These are phyloP conservation scores for Cnemophilus loriae DNA, from an alignment of 2,113 vertebrate species.

Conservation along the genomic window DNA sequence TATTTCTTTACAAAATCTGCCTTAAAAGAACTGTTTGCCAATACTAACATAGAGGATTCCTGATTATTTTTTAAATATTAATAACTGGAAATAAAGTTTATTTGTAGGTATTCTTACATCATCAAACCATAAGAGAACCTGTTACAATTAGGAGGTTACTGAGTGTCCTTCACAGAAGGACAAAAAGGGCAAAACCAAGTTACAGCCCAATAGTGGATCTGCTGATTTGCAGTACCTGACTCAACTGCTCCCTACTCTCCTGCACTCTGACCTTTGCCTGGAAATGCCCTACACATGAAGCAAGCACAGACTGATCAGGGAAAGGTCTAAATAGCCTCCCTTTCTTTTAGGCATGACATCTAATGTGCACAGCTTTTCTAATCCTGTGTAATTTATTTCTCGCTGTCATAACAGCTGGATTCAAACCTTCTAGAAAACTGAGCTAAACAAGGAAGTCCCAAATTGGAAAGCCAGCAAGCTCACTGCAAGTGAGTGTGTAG, in stretches of 20 bases:
- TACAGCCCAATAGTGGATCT: not conserved
- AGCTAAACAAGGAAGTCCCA: not conserved
- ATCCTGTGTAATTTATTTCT: not conserved
- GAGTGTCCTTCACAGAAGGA: slow-evolving; percentile 82
- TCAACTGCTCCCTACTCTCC: not conserved
- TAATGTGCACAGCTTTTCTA: not conserved
- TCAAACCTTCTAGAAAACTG: not conserved
- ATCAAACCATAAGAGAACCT: slow-evolving; percentile 82
- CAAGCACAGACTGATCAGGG: not conserved
- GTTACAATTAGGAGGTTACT: slow-evolving; percentile 77
- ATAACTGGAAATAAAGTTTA: not conserved
- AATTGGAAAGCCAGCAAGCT: not conserved
- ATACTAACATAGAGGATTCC: not conserved
- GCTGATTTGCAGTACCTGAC: not conserved
- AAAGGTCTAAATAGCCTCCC: not conserved
- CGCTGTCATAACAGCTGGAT: not conserved
- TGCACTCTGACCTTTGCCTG: not conserved
- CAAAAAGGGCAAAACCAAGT: slow-evolving; percentile 83
- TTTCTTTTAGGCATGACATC: not conserved
- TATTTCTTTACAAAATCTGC: not conserved
- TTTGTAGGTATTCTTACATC: slow-evolving; percentile 79
- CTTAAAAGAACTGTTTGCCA: not conserved
- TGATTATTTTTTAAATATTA: not conserved
- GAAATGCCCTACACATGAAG: not conserved
- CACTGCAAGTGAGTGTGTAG: not conserved